Conservation (phyloP, 1,140 invertebrate species). For the Drosophila insularis region DNA sequence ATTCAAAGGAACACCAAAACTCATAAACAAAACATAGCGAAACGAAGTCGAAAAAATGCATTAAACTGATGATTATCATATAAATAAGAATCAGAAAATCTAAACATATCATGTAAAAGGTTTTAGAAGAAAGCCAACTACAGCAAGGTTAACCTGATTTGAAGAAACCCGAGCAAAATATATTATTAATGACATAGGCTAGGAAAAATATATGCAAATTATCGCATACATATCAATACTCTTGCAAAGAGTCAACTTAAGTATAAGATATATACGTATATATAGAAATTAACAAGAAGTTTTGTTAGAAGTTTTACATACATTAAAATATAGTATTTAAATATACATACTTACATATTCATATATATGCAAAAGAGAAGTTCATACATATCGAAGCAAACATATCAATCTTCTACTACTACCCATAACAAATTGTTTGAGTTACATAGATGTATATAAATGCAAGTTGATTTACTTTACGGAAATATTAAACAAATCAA, state of each 20-base stretch:
- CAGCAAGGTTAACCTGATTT: slow-evolving; percentile 9
- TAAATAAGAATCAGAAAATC: background rate
- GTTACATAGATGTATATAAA: background rate
- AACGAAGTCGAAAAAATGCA: slow-evolving; percentile 9
- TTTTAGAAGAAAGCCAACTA: slow-evolving; percentile 29
- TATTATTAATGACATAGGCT: slow-evolving; percentile 61
- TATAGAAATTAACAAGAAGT: slow-evolving; percentile 21
- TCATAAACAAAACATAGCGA: slow-evolving; percentile 48
- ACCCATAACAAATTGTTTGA: background rate
- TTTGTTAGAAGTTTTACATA: slow-evolving; percentile 70
- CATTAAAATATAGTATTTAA: slow-evolving; percentile 6
- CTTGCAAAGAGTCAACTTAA: slow-evolving; percentile 66
- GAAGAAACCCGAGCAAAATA: slow-evolving; percentile 7
- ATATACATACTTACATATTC: background rate
- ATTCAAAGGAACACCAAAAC: slow-evolving; percentile 21
- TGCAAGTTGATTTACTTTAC: background rate
- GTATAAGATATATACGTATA: slow-evolving; percentile 30
- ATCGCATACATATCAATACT: slow-evolving; percentile 77
- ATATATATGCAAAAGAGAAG: background rate
- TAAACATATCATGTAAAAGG: slow-evolving; percentile 63
- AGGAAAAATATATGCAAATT: slow-evolving; percentile 50
- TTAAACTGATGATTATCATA: slow-evolving; percentile 12
- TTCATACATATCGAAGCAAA: background rate
- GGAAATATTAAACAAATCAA: background rate
- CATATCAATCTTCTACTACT: background rate